Base-by-base conservation (phyloP, 1,140 invertebrate genomes). In the Schmidtea mediterranea region DNA sequence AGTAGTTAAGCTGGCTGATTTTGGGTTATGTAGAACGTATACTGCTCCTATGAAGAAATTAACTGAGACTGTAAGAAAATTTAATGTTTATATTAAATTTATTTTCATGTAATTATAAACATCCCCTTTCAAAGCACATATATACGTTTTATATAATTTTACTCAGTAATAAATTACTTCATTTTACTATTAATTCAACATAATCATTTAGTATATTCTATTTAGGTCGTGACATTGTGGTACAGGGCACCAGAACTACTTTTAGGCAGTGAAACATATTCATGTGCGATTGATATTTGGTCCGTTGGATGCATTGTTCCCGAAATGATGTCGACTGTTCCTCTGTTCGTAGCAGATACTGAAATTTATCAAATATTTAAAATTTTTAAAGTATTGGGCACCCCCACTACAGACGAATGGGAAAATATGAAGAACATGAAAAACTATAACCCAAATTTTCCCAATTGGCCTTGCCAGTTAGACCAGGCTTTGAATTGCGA, bases 31-130 rank as follows among this genome's bases (percentile, higher is more conserved):
- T 0, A 71, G 92, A 56, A 78, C 78, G 1, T 89, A 95, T 71
- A 84, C 86, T 49, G 60, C 71, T 38, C 92, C 92, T 10, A 77
- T 94, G 8, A 69, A 90, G 52, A 78, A 84, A 36, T 98, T 92
- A 61, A 98, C 92, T 1, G 95, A 90, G 12, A 83, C 95, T 74
- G n/a, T n/a, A n/a, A n/a, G n/a, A n/a, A n/a, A n/a, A n/a, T n/a
- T n/a, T n/a, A n/a, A n/a, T n/a, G n/a, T n/a, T n/a, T n/a, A n/a
- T n/a, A n/a, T n/a, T n/a, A n/a, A n/a, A n/a, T n/a, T n/a, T n/a
- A n/a, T n/a, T n/a, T n/a, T n/a, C n/a, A n/a, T n/a, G n/a, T n/a
- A n/a, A n/a, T n/a, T n/a, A n/a, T n/a, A n/a, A n/a, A n/a, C n/a
- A n/a, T n/a, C n/a, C n/a, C n/a, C n/a, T n/a, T n/a, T n/a, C n/a